Evolutionary conservation across 2,888 invertebrate genomes (phyloP).

Genomic region (Hydriomena furcata): DNA sequence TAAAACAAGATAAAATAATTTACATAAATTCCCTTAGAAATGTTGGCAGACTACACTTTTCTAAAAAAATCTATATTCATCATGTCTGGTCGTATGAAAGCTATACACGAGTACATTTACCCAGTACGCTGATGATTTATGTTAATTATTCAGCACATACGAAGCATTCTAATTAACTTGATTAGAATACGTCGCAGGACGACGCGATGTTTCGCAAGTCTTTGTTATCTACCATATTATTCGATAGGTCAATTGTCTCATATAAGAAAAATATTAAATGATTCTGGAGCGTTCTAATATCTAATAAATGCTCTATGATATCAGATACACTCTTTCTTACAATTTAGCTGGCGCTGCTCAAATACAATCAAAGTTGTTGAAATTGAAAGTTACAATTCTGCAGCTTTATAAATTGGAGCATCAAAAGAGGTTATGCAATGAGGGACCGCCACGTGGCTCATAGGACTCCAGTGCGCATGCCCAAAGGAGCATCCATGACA

Average conservation of each 20-base stretch:
- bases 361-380: not conserved
- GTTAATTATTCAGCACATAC: slow-evolving; percentile 45
- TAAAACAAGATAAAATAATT: not conserved
- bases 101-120: slow-evolving; percentile 51
- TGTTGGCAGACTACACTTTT: slow-evolving; percentile 15
- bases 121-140: slow-evolving; percentile 44
- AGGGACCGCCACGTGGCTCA: slow-evolving; percentile 72
- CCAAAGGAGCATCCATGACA: slow-evolving; percentile 50
- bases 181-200: slow-evolving; percentile 40
- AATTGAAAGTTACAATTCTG: slow-evolving; percentile 2
- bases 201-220: slow-evolving; percentile 22
- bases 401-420: slow-evolving; percentile 18
- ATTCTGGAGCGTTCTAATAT: not conserved
- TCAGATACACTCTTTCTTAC: too few species aligned
- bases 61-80: slow-evolving; percentile 14
- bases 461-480: slow-evolving; percentile 62
- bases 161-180: slow-evolving; percentile 47
- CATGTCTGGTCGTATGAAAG: slow-evolving; percentile 12
- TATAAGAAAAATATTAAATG: not conserved
- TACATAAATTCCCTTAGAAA: slow-evolving; percentile 10
- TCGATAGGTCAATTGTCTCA: not conserved
- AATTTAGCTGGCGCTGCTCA: not conserved
- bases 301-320: not conserved
- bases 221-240: slow-evolving; percentile 6
- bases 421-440: slow-evolving; percentile 72